Conservation (phyloP, 2,113 vertebrate species). For the Crotalus tigris region DNA sequence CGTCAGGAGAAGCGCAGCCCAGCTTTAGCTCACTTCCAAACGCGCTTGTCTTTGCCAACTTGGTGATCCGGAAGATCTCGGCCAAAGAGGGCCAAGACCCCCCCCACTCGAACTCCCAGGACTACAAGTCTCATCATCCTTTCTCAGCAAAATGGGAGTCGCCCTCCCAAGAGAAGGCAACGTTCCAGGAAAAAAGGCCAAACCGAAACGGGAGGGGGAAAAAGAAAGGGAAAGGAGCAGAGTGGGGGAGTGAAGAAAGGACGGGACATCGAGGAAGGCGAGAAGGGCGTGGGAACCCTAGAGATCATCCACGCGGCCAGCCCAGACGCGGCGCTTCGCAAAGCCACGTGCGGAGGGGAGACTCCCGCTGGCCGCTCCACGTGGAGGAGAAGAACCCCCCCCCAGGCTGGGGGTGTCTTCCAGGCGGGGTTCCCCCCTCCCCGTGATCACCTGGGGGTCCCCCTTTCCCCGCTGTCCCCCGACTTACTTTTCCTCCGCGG, state of each 20-base stretch:
- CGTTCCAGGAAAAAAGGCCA: background rate
- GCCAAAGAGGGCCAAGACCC: background rate
- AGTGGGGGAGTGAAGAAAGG: background rate
- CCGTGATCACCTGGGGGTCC: background rate
- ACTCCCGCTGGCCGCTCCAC: background rate
- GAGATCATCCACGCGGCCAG: background rate
- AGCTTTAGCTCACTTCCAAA: background rate
- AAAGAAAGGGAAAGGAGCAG: background rate
- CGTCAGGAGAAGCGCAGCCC: background rate
- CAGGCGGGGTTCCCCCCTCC: background rate
- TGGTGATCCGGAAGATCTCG: background rate
- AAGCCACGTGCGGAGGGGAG: background rate
- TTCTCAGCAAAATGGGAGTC: background rate
- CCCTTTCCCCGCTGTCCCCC: background rate
- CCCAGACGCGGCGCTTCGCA: background rate
- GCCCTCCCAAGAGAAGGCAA: background rate
- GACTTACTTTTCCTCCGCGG: background rate
- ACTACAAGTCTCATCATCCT: background rate
- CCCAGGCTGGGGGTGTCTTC: background rate
- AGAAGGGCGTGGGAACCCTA: background rate
- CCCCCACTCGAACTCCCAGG: background rate
- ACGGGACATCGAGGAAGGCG: background rate
- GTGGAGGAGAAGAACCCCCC: background rate
- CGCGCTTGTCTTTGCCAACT: background rate
- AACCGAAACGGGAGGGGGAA: too few species aligned